Conservation (phyloP, 2,888 invertebrate genomes). For the Eupithecia exiguata region DNA sequence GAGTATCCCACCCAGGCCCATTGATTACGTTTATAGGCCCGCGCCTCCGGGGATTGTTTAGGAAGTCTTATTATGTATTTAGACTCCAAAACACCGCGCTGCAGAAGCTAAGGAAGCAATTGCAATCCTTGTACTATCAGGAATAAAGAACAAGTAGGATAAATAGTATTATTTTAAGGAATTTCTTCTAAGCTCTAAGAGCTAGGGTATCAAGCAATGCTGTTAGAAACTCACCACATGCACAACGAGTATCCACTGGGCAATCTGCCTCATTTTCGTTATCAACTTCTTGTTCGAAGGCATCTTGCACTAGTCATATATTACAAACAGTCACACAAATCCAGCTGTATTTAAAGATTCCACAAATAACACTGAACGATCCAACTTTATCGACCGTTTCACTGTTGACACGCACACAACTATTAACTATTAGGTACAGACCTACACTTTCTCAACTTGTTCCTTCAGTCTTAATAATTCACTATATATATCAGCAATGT, state of each 20-base stretch:
- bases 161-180: slow-evolving; percentile 23
- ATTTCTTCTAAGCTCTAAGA: slow-evolving; percentile 7
- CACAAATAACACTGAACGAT: slow-evolving; percentile 77
- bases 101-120: background rate
- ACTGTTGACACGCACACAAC: slow-evolving; percentile 76
- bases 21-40: too few species aligned
- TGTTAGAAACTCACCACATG: slow-evolving; percentile 75
- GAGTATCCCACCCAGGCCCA: too few species aligned
- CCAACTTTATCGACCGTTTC: slow-evolving; percentile 81
- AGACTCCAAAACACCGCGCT: background rate
- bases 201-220: slow-evolving; percentile 27
- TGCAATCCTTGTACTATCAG: background rate
- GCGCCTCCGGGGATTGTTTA: too few species aligned
- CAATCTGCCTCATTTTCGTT: slow-evolving; percentile 76
- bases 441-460: slow-evolving; percentile 79
- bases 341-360: slow-evolving; percentile 67
- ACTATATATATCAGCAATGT: slow-evolving; percentile 63
- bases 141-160: background rate
- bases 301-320: slow-evolving; percentile 64
- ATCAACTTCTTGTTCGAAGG: slow-evolving; percentile 79
- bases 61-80: too few species aligned
- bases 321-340: slow-evolving; percentile 58
- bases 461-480: slow-evolving; percentile 64
- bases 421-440: slow-evolving; percentile 59
- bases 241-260: slow-evolving; percentile 77